A percentile compares a stretch with the other conserved stretches of the same genome.
Evolutionary conservation across 30 jellyfish, hydroid and myxozoan genomes (phyloP).

Genomic region (Cassiopea xamachana): DNA sequence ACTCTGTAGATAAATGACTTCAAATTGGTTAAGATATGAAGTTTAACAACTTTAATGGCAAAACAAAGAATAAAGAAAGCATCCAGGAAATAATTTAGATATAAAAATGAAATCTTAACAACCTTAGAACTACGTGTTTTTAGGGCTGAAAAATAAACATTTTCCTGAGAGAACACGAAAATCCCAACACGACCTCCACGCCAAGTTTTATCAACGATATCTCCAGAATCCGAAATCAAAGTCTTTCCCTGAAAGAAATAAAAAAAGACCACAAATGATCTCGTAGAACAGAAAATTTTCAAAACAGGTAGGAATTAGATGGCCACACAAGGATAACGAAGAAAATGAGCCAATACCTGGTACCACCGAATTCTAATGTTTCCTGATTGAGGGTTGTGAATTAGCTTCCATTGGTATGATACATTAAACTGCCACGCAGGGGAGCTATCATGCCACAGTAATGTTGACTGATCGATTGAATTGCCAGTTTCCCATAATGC

Average conservation of each 20-base stretch:
- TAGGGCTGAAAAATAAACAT: conserved; percentile 71
- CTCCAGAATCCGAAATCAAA: conserved; percentile 64
- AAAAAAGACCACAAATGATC: too few species aligned
- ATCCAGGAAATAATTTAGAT: not conserved
- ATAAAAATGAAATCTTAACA: not conserved
- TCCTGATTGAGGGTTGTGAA: conserved; percentile 74
- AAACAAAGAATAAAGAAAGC: not conserved
- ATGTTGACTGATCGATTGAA: conserved; percentile 40
- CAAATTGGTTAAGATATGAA: too few species aligned
- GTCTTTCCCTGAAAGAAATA: conserved; percentile 33
- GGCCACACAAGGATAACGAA: too few species aligned
- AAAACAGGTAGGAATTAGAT: too few species aligned
- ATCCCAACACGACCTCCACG: conserved; percentile 84
- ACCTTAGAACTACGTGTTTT: conserved; percentile 62
- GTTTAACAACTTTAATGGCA: not conserved
- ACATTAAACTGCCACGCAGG: conserved; percentile 53
- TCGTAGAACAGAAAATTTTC: too few species aligned
- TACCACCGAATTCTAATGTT: conserved; percentile 65
- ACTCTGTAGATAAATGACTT: not conserved
- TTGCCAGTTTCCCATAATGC: conserved; percentile 83
- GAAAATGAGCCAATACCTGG: conserved; percentile 7
- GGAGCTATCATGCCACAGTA: conserved; percentile 62
- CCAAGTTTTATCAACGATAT: conserved; percentile 38
- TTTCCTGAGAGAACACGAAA: conserved; percentile 63
- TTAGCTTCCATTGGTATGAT: conserved; percentile 60